Evolutionary conservation across 2,797 vertebrate genomes (phyloP).

Genomic region (Falco biarmicus): DNA sequence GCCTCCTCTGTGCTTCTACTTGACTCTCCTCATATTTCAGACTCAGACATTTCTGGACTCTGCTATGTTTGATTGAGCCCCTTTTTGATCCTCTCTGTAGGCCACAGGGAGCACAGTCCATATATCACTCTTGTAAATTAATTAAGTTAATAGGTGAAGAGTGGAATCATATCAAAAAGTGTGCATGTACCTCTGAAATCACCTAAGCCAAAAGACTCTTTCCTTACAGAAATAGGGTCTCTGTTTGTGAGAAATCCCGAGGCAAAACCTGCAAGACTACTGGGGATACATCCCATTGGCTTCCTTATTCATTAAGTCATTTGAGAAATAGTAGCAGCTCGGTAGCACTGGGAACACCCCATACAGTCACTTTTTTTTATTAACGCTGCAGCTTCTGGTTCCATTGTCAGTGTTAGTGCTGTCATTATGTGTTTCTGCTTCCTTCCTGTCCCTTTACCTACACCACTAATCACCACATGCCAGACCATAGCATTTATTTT

Average conservation of each 20-base stretch:
- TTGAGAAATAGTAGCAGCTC: background rate
- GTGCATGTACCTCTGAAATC: background rate
- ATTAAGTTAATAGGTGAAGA: conserved; percentile 1
- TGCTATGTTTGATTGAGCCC: background rate
- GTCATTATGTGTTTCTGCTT: background rate
- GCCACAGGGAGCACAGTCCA: background rate
- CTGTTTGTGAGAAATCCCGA: conserved; percentile 7
- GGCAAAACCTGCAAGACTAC: background rate
- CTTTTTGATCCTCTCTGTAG: background rate
- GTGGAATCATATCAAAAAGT: background rate
- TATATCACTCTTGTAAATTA: background rate
- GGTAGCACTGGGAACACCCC: background rate
- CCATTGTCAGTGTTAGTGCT: background rate
- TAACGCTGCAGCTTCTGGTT: background rate
- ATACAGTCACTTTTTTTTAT: background rate
- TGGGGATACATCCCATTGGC: background rate
- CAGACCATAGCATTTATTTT: background rate
- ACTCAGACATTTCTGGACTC: background rate
- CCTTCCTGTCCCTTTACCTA: background rate
- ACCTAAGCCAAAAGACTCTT: background rate
- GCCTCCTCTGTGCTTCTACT: background rate
- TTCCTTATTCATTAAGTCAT: background rate
- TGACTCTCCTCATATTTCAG: background rate
- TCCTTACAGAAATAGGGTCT: background rate
- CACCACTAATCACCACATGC: background rate